Evolutionary conservation across 2,113 vertebrate species (phyloP).

Genomic region (Pseudorectes ferrugineus): DNA sequence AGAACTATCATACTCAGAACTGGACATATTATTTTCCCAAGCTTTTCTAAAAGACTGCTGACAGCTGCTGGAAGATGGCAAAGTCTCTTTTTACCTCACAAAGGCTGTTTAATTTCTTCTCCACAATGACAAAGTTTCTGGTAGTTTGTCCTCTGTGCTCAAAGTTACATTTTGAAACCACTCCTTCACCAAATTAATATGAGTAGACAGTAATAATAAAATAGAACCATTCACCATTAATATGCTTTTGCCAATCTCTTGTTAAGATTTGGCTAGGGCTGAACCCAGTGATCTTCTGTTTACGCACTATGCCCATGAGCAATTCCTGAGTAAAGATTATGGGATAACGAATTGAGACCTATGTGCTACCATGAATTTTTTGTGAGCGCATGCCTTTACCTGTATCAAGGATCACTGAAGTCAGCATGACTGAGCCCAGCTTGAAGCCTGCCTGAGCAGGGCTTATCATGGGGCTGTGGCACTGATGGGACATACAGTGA

Average conservation of each 20-base stretch:
- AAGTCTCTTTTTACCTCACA: neutral
- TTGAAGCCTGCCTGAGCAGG: neutral
- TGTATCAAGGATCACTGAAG: neutral
- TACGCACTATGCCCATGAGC: neutral
- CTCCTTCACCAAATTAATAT: neutral
- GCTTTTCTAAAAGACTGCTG: neutral
- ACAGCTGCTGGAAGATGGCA: neutral
- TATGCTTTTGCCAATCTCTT: neutral
- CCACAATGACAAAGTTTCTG: neutral
- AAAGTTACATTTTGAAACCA: neutral
- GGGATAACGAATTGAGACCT: neutral
- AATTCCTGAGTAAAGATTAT: constrained; percentile 32
- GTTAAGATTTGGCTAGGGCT: neutral
- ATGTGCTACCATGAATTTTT: neutral
- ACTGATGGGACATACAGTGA: neutral
- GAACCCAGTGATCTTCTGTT: neutral
- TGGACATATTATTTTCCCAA: neutral
- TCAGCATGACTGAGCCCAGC: neutral
- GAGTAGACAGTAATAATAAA: neutral
- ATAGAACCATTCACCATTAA: neutral
- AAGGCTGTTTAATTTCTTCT: neutral
- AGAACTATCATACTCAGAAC: neutral
- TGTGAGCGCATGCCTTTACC: neutral
- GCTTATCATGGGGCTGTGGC: neutral
- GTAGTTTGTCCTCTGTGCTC: neutral